phyloP scores from a whole-genome alignment of 2,113 vertebrate genomes.

The Microcebus tavaratra region DNA sequence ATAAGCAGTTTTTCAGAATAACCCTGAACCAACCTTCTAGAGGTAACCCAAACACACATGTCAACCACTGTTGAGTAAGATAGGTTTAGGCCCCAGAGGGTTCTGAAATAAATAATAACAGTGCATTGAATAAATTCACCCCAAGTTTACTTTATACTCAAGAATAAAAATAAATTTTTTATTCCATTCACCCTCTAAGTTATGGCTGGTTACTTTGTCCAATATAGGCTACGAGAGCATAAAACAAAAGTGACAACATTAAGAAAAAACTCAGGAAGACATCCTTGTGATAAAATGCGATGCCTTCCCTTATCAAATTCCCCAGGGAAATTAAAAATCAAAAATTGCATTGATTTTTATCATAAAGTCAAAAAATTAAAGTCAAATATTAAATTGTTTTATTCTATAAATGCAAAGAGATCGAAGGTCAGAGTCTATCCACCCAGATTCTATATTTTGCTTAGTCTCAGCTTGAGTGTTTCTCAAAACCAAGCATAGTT shows the following conservation, averaged over 20 bases:
- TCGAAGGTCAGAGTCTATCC: neutral
- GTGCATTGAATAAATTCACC: neutral
- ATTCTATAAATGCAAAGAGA: neutral
- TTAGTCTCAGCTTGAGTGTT: neutral
- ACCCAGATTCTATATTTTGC: neutral
- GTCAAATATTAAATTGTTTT: neutral
- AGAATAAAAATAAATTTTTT: neutral
- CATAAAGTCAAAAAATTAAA: slow-evolving; percentile 8
- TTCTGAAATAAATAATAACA: slow-evolving; percentile 7
- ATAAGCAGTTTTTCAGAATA: neutral
- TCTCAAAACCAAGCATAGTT: neutral
- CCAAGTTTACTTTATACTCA: neutral
- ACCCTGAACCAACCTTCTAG: neutral
- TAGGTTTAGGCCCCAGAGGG: neutral
- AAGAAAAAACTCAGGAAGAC: neutral
- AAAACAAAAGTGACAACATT: neutral
- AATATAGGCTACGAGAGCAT: neutral
- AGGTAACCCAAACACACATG: neutral
- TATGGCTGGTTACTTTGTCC: neutral
- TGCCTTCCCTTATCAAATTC: neutral
- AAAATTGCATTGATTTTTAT: neutral
- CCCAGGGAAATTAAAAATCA: neutral
- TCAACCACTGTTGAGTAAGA: neutral
- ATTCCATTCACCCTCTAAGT: neutral
- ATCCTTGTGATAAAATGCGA: neutral